Evolutionary conservation across 2,797 vertebrate species (phyloP).

Genomic region (Alcedo atthis): DNA sequence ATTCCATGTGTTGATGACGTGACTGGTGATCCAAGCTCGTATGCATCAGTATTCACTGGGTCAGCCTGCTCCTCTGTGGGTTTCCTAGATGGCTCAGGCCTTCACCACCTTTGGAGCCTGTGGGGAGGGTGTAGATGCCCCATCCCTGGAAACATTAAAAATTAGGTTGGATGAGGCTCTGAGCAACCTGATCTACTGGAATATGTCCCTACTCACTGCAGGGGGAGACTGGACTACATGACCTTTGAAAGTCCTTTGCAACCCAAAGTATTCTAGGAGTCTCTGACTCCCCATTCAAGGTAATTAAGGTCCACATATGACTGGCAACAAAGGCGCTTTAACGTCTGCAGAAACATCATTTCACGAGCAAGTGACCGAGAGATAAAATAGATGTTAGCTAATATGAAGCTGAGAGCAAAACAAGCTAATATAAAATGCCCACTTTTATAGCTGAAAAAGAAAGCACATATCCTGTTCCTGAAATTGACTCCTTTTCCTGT

Average conservation of each 20-base stretch:
- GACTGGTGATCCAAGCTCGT: background rate
- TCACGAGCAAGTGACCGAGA: background rate
- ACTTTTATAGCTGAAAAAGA: background rate
- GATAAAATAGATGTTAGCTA: background rate
- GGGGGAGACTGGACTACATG: background rate
- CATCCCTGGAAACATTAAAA: background rate
- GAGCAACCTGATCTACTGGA: background rate
- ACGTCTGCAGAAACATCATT: background rate
- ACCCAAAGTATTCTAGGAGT: background rate
- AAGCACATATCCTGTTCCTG: background rate
- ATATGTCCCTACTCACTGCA: background rate
- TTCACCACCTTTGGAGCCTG: background rate
- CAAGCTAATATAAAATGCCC: background rate
- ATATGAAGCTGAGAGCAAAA: background rate
- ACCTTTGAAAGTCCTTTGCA: background rate
- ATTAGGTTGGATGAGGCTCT: background rate
- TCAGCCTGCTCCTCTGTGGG: background rate
- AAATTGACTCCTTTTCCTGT: background rate
- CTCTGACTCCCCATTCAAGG: background rate
- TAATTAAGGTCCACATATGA: background rate
- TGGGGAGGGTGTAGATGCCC: background rate
- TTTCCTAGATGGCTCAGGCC: background rate
- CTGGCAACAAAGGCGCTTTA: background rate
- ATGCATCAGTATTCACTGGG: background rate
- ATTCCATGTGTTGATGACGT: background rate